These are phyloP conservation scores for Pseudococcus jackbeardsleyi DNA, from an alignment of 2,888 invertebrate species.

Conservation along the genomic window DNA sequence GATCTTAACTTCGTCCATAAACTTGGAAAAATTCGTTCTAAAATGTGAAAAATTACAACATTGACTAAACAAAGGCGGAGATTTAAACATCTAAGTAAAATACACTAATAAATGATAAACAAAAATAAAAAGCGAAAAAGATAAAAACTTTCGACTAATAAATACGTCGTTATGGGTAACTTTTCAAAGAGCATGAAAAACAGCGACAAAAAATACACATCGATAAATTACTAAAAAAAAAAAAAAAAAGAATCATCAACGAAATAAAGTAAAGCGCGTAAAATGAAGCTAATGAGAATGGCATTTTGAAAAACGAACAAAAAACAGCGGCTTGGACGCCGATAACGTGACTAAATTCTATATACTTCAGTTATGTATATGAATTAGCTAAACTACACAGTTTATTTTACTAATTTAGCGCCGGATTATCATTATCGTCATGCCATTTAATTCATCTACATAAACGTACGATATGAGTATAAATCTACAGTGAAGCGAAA, in stretches of 20 bases:
- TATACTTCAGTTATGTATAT: conserved; percentile 13
- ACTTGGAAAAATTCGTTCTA: conserved; percentile 49
- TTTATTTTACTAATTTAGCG: conserved; percentile 3
- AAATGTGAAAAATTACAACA: conserved; percentile 52
- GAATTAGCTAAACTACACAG: conserved; percentile 20
- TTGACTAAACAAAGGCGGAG: background rate
- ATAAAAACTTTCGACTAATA: conserved; percentile 33
- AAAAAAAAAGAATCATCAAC: background rate
- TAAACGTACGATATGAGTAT: background rate
- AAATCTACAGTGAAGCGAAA: background rate
- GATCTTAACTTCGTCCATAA: conserved; percentile 53
- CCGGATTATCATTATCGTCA: conserved; percentile 11
- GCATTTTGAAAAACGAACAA: background rate
- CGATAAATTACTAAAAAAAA: background rate
- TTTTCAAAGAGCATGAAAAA: conserved; percentile 8
- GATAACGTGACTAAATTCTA: conserved; percentile 27
- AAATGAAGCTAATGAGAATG: conserved; percentile 45
- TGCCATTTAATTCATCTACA: conserved; percentile 42
- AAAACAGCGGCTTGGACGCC: background rate
- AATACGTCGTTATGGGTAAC: conserved; percentile 39
- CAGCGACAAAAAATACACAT: background rate
- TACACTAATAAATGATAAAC: background rate
- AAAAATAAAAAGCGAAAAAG: conserved; percentile 20
- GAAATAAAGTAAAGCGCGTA: conserved; percentile 12
- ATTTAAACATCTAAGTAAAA: background rate